These are phyloP conservation scores for Mamestra brassicae DNA, from an alignment of 2,888 invertebrate species.

Conservation along the genomic window DNA sequence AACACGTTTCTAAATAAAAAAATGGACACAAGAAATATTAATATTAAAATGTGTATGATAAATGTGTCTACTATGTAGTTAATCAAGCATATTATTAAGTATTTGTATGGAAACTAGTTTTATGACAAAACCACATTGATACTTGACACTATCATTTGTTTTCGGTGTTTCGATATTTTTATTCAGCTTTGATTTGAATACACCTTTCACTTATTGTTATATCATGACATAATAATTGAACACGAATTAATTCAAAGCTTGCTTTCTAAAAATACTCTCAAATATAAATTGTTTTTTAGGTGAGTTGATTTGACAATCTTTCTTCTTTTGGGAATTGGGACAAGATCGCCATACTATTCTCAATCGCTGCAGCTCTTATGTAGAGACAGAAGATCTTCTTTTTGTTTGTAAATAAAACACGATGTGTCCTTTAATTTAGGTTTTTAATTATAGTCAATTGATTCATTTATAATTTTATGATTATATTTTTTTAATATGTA, in stretches of 20 bases:
- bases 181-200: not conserved
- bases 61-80: slow-evolving; percentile 41
- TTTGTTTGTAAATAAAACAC: too few species aligned
- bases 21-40: slow-evolving; percentile 37
- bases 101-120: slow-evolving; percentile 33
- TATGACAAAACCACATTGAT: not conserved
- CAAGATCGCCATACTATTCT: too few species aligned
- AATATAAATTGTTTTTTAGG: not conserved
- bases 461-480: too few species aligned
- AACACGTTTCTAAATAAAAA: slow-evolving; percentile 47
- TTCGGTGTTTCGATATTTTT: slow-evolving; percentile 5
- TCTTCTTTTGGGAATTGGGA: too few species aligned
- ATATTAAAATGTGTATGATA: slow-evolving; percentile 24
- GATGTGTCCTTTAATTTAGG: too few species aligned
- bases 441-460: too few species aligned
- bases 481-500: too few species aligned
- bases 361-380: too few species aligned
- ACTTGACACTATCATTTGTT: slow-evolving; percentile 29
- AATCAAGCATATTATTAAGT: slow-evolving; percentile 28
- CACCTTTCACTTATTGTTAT: slow-evolving; percentile 21
- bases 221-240: not conserved
- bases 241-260: not conserved
- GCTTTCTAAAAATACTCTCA: not conserved
- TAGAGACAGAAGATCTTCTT: too few species aligned
- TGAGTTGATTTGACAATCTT: not conserved